Base-by-base conservation (phyloP, 2,888 invertebrate species). In the Drosophila anomelani region DNA sequence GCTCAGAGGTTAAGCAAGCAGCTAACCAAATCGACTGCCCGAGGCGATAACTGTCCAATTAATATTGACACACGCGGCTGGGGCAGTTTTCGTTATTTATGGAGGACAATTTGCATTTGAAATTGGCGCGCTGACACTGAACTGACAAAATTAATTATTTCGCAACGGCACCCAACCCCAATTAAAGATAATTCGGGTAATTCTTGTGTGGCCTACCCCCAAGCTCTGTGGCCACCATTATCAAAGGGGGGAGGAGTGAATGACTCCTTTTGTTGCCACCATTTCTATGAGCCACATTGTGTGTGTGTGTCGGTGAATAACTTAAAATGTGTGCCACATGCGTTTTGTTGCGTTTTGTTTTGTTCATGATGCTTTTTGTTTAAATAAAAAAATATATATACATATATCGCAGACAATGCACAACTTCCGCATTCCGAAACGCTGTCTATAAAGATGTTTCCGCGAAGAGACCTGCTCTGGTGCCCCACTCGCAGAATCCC, bases 281-380 rank as follows among this genome's bases (percentile, higher is more conserved):
- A 55, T 51, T 75, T 55, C 55, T 47, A 51, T 80, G 60, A 64
- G 13, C 23, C 12, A 12, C 43, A 41, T 9, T n/a, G 13, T 17
- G 17, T n/a, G 13, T 15, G 36, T 17, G 49, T 41, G 57, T 10
- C 34, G 34, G 47, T 32, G 71, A 71, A 77, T 82, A 82, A 68
- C 64, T 78, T 58, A 63, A 64, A 60, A 81, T 85, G 78, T 87
- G 74, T 85, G 87, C 82, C 82, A 87, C 82, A 81, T 81, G 76
- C 80, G 75, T 87, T 79, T 79, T 74, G 51, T 53, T 73, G 55
- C 38, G 38, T 36, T 34, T 15, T 10, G 53, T 71, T 62, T 72
- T 63, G 72, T 72, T 72, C 32, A 41, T 38, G 29, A 20, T n/a
- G 63, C 39, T 32, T 71, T 55, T 83, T 85, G 81, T 85, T 81